A percentile compares a stretch with the other conserved stretches of the same genome.
Conservation (phyloP, 2,888 invertebrate species). For the Endomychus coccineus region DNA sequence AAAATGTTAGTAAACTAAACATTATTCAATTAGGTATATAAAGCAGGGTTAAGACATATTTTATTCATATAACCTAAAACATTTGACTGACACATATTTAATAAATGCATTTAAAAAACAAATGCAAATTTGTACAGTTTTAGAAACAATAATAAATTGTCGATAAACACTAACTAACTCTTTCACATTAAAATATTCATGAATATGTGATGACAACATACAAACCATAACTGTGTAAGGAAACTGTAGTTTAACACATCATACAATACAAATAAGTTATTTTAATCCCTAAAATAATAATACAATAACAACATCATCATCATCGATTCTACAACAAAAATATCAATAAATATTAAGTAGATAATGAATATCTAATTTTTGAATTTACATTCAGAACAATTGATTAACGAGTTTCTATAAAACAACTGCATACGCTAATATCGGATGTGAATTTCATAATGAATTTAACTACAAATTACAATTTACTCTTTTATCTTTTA, state of each 20-base stretch:
- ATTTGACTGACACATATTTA: slow-evolving; percentile 18
- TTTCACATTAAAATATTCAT: not conserved
- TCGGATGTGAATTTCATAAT: too few relatives aligned
- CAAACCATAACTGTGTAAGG: slow-evolving; percentile 1
- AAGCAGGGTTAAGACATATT: slow-evolving; percentile 13
- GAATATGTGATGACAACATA: not conserved
- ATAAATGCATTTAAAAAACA: slow-evolving; percentile 25
- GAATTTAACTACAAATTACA: too few relatives aligned
- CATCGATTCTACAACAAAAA: slow-evolving; percentile 21
- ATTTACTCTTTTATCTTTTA: too few relatives aligned
- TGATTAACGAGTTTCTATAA: slow-evolving; percentile 21
- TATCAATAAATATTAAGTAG: slow-evolving; percentile 24
- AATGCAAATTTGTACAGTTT: slow-evolving; percentile 22
- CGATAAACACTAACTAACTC: slow-evolving; percentile 7
- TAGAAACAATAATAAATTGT: slow-evolving; percentile 15
- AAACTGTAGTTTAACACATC: slow-evolving; percentile 10
- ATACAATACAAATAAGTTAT: slow-evolving; percentile 1
- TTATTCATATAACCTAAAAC: slow-evolving; percentile 15
- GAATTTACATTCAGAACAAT: slow-evolving; percentile 21
- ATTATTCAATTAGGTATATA: too few relatives aligned
- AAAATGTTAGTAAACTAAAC: slow-evolving; percentile 27
- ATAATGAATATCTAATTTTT: slow-evolving; percentile 24
- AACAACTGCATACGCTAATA: too few relatives aligned
- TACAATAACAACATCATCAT: slow-evolving; percentile 22
- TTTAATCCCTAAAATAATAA: slow-evolving; percentile 1